phyloP scores from a whole-genome alignment of 2,888 invertebrate genomes.

The Aphidoletes aphidimyza region DNA sequence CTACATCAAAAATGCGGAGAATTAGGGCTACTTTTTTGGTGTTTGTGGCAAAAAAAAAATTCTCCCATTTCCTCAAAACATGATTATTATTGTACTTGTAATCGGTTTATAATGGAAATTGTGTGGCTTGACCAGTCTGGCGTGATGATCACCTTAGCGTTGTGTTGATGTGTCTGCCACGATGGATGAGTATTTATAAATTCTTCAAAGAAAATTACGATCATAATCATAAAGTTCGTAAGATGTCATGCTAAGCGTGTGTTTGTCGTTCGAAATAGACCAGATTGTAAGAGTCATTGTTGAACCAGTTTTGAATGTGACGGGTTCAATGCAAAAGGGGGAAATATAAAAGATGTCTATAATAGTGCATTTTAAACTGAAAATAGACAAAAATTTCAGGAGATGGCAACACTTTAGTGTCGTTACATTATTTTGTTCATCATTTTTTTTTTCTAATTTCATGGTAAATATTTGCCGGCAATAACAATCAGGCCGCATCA shows the following conservation, averaged over 20 bases:
- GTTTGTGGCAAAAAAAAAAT: neutral
- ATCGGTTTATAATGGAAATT: slow-evolving; percentile 26
- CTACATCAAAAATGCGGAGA: neutral
- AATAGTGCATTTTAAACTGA: no score
- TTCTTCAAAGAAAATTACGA: slow-evolving; percentile 16
- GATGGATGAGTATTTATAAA: neutral
- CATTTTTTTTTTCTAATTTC: slow-evolving; percentile 43
- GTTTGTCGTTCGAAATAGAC: neutral
- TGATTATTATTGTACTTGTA: neutral
- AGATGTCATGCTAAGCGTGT: slow-evolving; percentile 16
- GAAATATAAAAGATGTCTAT: neutral
- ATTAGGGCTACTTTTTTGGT: slow-evolving; percentile 10
- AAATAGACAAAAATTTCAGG: neutral
- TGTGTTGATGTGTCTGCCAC: neutral
- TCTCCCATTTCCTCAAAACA: neutral
- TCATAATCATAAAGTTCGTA: slow-evolving; percentile 33
- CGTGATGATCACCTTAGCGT: neutral
- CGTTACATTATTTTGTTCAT: neutral
- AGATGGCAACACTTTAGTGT: neutral
- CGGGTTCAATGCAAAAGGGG: slow-evolving; percentile 1
- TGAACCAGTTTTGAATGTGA: slow-evolving; percentile 4
- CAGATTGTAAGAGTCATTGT: neutral
- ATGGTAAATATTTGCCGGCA: slow-evolving; percentile 47
- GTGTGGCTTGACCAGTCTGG: slow-evolving; percentile 37
- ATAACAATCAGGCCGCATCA: slow-evolving; percentile 53